Conservation (phyloP, 2,113 vertebrate species). For the Regulus satrapa region DNA sequence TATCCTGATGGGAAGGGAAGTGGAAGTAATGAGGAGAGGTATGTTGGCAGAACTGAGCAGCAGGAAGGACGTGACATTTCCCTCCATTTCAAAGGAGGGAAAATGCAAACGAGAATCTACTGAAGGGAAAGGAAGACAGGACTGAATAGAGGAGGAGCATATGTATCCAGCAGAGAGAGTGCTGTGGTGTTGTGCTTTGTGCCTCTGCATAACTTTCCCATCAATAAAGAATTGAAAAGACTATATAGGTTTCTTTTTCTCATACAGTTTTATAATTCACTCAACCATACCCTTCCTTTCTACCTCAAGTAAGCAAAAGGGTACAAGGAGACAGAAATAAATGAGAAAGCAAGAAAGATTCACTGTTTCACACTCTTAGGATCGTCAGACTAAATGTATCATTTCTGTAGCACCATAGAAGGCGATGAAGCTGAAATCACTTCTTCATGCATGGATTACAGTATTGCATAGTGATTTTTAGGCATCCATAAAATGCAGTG, state of each 20-base stretch:
- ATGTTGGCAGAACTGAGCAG: background rate
- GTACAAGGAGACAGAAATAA: background rate
- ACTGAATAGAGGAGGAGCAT: background rate
- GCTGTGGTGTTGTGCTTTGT: background rate
- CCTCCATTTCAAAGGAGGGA: constrained; percentile 4
- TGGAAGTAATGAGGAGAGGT: background rate
- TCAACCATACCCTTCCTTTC: background rate
- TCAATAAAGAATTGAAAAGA: background rate
- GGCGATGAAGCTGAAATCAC: constrained; percentile 19
- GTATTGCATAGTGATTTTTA: background rate
- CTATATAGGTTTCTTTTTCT: background rate
- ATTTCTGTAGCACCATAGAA: background rate
- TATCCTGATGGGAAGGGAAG: background rate
- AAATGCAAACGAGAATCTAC: background rate
- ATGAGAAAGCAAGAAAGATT: background rate
- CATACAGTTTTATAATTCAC: background rate
- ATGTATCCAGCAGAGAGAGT: background rate
- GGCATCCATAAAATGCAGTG: constrained; percentile 4
- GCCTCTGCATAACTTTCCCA: background rate
- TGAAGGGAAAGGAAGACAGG: background rate
- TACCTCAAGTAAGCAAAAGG: background rate
- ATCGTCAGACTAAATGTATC: background rate
- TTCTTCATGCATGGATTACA: background rate
- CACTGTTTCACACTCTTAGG: background rate
- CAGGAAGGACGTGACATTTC: constrained; percentile 10